phyloP scores from a whole-genome alignment of 2,113 vertebrate species.

The Labrus mixtus region DNA sequence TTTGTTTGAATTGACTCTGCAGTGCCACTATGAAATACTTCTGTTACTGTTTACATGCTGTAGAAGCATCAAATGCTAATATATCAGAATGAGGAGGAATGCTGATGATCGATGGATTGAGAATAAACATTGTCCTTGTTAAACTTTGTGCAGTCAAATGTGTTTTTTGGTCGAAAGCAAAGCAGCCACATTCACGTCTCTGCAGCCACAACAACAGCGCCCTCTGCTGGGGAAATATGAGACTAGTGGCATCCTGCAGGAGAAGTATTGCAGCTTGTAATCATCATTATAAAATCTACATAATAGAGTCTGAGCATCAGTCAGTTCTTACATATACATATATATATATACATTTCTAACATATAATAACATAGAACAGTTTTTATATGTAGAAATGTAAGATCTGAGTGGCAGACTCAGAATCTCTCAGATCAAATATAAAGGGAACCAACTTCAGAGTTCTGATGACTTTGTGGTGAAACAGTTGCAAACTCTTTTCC shows the following conservation, averaged over 20 bases:
- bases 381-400: too few relatives aligned
- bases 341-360: too few relatives aligned
- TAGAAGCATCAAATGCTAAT: constrained; percentile 80
- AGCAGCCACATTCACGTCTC: background rate
- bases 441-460: too few relatives aligned
- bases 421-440: too few relatives aligned
- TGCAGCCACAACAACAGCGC: constrained; percentile 5
- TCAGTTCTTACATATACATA: too few relatives aligned
- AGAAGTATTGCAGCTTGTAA: background rate
- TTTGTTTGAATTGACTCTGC: constrained; percentile 50
- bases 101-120: constrained; percentile 44
- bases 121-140: constrained; percentile 68
- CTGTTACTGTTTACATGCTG: constrained; percentile 70
- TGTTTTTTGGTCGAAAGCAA: background rate
- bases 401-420: too few relatives aligned
- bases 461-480: background rate
- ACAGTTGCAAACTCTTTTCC: too few relatives aligned
- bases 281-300: too few relatives aligned
- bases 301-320: too few relatives aligned
- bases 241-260: background rate
- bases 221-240: constrained; percentile 31
- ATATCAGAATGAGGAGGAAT: constrained; percentile 76
- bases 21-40: constrained; percentile 63
- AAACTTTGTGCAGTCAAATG: background rate
- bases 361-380: too few relatives aligned